phyloP scores from a whole-genome alignment of 2,888 invertebrate genomes.

The Hypena proboscidalis region DNA sequence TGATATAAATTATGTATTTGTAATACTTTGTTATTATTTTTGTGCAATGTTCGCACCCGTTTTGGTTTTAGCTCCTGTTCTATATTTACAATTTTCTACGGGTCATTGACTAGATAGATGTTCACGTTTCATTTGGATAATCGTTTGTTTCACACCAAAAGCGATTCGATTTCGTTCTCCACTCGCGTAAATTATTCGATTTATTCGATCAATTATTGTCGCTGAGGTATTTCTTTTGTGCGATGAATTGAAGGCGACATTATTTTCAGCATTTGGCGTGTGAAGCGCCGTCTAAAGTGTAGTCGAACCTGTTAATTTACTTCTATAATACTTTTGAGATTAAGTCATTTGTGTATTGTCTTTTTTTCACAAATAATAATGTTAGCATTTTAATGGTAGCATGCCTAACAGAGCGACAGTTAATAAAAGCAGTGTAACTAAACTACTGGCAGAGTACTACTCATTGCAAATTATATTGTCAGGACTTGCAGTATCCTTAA shows the following conservation, averaged over 20 bases:
- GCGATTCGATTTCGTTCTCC: no score
- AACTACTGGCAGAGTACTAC: no score
- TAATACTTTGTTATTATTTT: slow-evolving; percentile 68
- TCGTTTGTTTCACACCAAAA: slow-evolving; percentile 47
- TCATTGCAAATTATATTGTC: no score
- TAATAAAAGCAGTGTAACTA: no score
- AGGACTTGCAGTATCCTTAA: no score
- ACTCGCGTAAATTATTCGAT: slow-evolving; percentile 18
- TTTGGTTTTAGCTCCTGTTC: slow-evolving; percentile 26
- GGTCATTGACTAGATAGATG: slow-evolving; percentile 71
- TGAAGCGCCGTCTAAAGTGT: slow-evolving; percentile 26
- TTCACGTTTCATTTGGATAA: slow-evolving; percentile 30
- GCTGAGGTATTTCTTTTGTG: slow-evolving; percentile 26
- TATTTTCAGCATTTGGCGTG: slow-evolving; percentile 24
- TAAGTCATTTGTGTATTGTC: slow-evolving; percentile 18
- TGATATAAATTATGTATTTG: slow-evolving; percentile 78
- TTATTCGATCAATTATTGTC: slow-evolving; percentile 14
- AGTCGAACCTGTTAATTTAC: slow-evolving; percentile 23
- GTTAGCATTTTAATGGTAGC: slow-evolving; percentile 15
- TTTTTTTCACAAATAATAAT: slow-evolving; percentile 11
- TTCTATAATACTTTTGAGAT: slow-evolving; percentile 13
- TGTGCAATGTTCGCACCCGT: slow-evolving; percentile 70
- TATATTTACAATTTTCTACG: slow-evolving; percentile 61
- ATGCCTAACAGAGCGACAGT: no score
- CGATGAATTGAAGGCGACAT: slow-evolving; percentile 28